Percentiles rank a stretch among this genome's conserved stretches.
Evolutionary conservation across 2,888 invertebrate species (phyloP).

Genomic region (Mythimna impura): DNA sequence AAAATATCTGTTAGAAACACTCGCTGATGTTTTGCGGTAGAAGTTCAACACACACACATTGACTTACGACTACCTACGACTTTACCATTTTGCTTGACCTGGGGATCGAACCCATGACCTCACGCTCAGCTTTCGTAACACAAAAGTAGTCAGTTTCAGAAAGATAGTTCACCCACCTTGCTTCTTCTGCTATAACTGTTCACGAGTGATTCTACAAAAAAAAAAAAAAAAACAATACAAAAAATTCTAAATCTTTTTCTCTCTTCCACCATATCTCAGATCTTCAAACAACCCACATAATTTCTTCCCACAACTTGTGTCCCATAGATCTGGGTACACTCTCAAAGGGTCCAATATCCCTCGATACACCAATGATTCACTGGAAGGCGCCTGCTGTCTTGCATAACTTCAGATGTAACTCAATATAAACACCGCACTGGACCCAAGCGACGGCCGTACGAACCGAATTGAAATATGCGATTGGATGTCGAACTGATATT

Average conservation of each 20-base stretch:
- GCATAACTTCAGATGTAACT: constrained; percentile 19
- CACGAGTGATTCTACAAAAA: background rate
- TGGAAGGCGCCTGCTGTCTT: constrained; percentile 30
- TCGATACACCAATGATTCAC: constrained; percentile 27
- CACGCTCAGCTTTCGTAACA: background rate
- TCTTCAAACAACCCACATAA: constrained; percentile 14
- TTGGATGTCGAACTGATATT: background rate
- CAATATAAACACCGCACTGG: constrained; percentile 10
- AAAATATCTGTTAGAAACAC: too few species aligned
- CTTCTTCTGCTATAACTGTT: background rate
- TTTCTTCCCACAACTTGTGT: constrained; percentile 27
- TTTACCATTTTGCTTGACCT: background rate
- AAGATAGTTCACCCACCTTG: background rate
- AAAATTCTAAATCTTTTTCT: too few species aligned
- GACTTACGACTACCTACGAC: too few species aligned
- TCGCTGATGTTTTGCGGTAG: too few species aligned
- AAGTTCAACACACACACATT: too few species aligned
- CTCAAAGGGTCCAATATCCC: constrained; percentile 42
- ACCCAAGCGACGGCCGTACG: background rate
- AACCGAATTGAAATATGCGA: constrained; percentile 27
- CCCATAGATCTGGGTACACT: constrained; percentile 31
- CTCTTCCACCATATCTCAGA: background rate
- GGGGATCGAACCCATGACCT: too few species aligned
- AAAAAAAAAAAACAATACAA: too few species aligned
- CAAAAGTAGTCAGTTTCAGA: background rate